A percentile compares a stretch with the other conserved stretches of the same genome.
These are phyloP conservation scores for Pteronura brasiliensis DNA, from an alignment of 2,113 vertebrate genomes.

Conservation along the genomic window DNA sequence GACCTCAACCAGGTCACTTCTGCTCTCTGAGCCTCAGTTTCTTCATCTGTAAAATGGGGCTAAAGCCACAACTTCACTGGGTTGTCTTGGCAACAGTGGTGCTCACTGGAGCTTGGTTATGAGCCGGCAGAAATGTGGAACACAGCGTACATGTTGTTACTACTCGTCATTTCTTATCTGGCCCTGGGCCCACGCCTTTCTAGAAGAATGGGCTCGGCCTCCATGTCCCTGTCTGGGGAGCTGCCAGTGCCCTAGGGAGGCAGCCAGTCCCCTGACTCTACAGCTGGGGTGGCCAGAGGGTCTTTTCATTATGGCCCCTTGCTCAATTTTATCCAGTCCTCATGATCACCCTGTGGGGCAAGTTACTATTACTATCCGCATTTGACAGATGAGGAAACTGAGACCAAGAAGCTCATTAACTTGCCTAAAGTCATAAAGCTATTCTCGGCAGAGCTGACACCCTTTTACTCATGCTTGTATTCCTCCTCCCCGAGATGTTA, in stretches of 20 bases:
- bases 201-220: neutral
- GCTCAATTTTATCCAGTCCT: neutral
- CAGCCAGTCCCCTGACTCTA: neutral
- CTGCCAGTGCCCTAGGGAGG: neutral
- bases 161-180: neutral
- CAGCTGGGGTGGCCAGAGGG: neutral
- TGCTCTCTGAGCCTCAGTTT: neutral
- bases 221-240: neutral
- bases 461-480: neutral
- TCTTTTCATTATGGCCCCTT: neutral
- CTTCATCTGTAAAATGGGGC: neutral
- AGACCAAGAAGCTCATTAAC: neutral
- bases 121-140: neutral
- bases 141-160: neutral
- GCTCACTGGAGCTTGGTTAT: neutral
- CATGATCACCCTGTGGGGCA: neutral
- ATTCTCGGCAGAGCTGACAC: neutral
- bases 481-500: neutral
- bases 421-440: neutral
- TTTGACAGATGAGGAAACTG: neutral
- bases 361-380: neutral
- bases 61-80: neutral
- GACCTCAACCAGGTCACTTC: neutral
- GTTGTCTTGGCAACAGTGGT: neutral
- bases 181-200: neutral